A percentile compares a stretch with the other conserved stretches of the same genome.
Evolutionary conservation across 2,888 invertebrate species (phyloP).

Genomic region (Calameuta filiformis): DNA sequence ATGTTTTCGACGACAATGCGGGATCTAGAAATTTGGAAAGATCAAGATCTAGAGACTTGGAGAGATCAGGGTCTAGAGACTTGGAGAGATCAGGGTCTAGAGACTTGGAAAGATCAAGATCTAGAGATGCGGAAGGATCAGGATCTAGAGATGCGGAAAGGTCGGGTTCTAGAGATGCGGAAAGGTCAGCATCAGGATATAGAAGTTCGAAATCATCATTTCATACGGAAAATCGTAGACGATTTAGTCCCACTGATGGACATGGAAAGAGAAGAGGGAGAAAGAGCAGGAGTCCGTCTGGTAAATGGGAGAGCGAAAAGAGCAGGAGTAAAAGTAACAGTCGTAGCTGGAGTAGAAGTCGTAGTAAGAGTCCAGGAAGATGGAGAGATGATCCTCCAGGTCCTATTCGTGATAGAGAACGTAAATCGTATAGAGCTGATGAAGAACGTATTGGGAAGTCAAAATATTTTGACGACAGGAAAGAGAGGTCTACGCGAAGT

Average conservation of each 20-base stretch:
- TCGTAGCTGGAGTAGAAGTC: constrained; percentile 55
- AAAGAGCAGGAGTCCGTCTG: constrained; percentile 41
- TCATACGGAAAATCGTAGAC: constrained; percentile 38
- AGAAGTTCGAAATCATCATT: constrained; percentile 26
- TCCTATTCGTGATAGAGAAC: constrained; percentile 12
- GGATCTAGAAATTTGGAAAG: background rate
- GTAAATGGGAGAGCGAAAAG: constrained; percentile 48
- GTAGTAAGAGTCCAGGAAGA: constrained; percentile 54
- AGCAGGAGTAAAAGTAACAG: constrained; percentile 50
- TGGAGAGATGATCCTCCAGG: constrained; percentile 37
- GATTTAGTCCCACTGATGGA: constrained; percentile 41
- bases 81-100: background rate
- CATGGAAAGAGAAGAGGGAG: constrained; percentile 30
- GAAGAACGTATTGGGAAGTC: constrained; percentile 39
- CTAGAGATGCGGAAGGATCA: constrained; percentile 27
- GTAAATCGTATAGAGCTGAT: constrained; percentile 32
- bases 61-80: constrained; percentile 1
- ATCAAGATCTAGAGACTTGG: background rate
- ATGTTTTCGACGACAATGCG: background rate
- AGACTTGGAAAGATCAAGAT: constrained; percentile 24
- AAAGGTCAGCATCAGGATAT: constrained; percentile 17
- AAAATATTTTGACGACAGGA: constrained; percentile 42
- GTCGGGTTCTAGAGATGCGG: constrained; percentile 30
- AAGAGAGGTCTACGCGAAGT: constrained; percentile 51
- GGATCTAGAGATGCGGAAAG: constrained; percentile 18